Evolutionary conservation across 2,888 invertebrate species (phyloP).

Genomic region (Netelia inedita): DNA sequence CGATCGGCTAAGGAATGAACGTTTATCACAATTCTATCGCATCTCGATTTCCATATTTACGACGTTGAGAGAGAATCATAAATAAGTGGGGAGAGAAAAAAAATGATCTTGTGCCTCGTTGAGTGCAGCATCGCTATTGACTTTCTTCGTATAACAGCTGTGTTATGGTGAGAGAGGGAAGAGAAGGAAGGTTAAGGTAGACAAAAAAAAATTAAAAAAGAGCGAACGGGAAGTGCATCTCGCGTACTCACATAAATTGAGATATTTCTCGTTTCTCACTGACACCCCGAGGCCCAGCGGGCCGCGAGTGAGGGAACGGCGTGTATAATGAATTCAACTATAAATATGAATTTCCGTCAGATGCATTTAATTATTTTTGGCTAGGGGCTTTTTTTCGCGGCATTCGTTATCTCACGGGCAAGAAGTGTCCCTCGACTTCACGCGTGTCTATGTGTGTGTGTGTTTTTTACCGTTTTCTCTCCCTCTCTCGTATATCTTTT

Average conservation of each 20-base stretch:
- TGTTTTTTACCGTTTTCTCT: conserved; percentile 18
- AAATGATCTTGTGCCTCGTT: background rate
- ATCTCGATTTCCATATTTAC: background rate
- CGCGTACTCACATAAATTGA: conserved; percentile 60
- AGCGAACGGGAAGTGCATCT: conserved; percentile 8
- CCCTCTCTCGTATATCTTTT: background rate
- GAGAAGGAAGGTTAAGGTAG: background rate
- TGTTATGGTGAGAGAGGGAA: background rate
- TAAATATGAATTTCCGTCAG: conserved; percentile 78
- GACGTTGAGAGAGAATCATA: background rate
- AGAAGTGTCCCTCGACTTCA: conserved; percentile 17
- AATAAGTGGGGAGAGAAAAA: background rate
- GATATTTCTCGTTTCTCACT: conserved; percentile 49
- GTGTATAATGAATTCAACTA: conserved; percentile 75
- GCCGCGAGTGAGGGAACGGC: background rate
- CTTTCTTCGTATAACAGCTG: conserved; percentile 38
- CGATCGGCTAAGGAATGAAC: background rate
- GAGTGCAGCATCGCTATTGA: conserved; percentile 36
- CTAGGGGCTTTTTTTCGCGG: conserved; percentile 60
- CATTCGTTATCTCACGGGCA: conserved; percentile 59
- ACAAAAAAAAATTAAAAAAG: conserved; percentile 27
- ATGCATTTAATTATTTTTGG: conserved; percentile 78
- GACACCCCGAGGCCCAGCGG: conserved; percentile 57
- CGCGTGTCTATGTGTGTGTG: no score
- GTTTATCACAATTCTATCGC: background rate